Evolutionary conservation across 2,113 vertebrate species (phyloP).

Genomic region (Bambusicola thoracicus): DNA sequence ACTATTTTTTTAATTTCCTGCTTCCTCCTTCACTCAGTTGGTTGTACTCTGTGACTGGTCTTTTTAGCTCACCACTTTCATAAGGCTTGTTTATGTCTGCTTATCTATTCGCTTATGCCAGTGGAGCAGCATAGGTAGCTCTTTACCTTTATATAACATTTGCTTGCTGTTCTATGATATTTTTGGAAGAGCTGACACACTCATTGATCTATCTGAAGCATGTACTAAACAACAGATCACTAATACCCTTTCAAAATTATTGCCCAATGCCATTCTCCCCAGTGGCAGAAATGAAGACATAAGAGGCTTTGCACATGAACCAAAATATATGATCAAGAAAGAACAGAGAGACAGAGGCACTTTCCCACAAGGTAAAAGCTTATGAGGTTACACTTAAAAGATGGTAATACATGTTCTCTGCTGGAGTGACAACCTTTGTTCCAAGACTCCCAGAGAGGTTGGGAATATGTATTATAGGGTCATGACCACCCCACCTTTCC

Average conservation of each 20-base stretch:
- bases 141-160: background rate
- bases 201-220: background rate
- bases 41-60: background rate
- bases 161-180: background rate
- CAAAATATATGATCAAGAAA: background rate
- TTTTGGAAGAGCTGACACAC: background rate
- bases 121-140: background rate
- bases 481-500: background rate
- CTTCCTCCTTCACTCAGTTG: background rate
- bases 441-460: background rate
- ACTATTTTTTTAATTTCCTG: background rate
- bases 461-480: background rate
- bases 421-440: background rate
- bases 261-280: background rate
- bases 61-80: background rate
- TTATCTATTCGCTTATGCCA: constrained; percentile 5
- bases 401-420: background rate
- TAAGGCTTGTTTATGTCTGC: background rate
- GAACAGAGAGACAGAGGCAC: background rate
- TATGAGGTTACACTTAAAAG: background rate
- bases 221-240: background rate
- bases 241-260: background rate
- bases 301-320: background rate
- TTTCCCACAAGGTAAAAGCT: background rate
- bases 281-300: background rate